These are phyloP conservation scores for Drosophila kepulauana DNA, from an alignment of 1,140 invertebrate genomes.

Conservation along the genomic window DNA sequence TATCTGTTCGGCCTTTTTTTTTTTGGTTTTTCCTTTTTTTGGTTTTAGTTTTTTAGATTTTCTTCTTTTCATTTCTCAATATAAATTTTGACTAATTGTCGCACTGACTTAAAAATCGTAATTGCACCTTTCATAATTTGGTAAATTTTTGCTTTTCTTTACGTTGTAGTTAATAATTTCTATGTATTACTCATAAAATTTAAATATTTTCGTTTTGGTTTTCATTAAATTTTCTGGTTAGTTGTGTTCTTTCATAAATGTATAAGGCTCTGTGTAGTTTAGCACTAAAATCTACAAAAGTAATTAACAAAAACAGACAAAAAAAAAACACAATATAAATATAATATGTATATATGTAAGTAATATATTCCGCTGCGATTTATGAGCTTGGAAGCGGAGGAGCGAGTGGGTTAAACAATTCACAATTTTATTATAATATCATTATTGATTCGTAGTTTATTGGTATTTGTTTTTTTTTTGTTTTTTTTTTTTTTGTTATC, in stretches of 20 bases:
- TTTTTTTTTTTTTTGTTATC: neutral
- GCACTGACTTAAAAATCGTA: constrained; percentile 69
- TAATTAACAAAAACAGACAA: constrained; percentile 8
- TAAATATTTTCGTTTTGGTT: constrained; percentile 22
- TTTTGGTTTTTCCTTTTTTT: constrained; percentile 30
- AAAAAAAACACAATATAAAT: constrained; percentile 31
- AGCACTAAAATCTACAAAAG: constrained; percentile 42
- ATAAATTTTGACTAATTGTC: constrained; percentile 70
- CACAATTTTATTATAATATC: constrained; percentile 12
- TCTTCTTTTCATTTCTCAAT: constrained; percentile 31
- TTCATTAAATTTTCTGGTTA: constrained; percentile 50
- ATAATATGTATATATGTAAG: constrained; percentile 22
- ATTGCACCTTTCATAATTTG: constrained; percentile 67
- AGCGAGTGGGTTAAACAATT: constrained; percentile 25
- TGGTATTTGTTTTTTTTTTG: constrained; percentile 9
- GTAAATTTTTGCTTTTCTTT: constrained; percentile 44
- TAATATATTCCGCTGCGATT: constrained; percentile 10
- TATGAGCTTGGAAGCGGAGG: constrained; percentile 34
- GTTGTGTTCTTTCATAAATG: constrained; percentile 50
- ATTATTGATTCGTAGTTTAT: constrained; percentile 13
- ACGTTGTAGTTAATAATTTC: constrained; percentile 41
- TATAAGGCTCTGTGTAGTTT: constrained; percentile 75
- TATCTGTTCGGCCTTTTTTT: constrained; percentile 19
- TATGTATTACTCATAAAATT: constrained; percentile 9
- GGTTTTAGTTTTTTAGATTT: constrained; percentile 11